Base-by-base conservation (phyloP, 2,113 vertebrate species). In the Passer montanus region DNA sequence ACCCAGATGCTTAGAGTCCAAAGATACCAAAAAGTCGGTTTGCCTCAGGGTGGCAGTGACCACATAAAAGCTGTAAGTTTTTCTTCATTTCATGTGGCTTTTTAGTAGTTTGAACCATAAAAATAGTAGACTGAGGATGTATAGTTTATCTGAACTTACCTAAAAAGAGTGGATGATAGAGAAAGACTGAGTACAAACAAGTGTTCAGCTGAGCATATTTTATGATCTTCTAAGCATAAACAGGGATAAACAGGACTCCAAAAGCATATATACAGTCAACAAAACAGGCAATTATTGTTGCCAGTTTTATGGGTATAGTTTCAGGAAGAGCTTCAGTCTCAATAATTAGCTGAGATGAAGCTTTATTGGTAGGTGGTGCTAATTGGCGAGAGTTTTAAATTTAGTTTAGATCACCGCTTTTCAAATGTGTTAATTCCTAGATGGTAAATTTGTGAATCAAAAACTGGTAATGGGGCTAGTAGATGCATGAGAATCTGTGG, bases 31-130 rank as follows among this genome's bases (percentile, higher is more conserved):
- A 96, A 95, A 59, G 76, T 55, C 84, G 84, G 87, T 96, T 97
- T 98, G 97, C 96, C 91, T 94, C 33, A 93, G 46, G 84, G 82
- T 95, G 62, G 55, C 73, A 77, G 74, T 92, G 69, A 96, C 97
- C 95, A 96, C 97, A 95, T 84, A 80, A 97, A 95, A 97, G 87
- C 47, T 92, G 47, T 91, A 93, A 80, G 49, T 69, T 95, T 97
- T 95, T 13, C 28, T 30, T 92, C 53, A 18, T 97, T 97, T 98
- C 78, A 95, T 97, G 97, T 98, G 97, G 88, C 41, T 95, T 97
- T 98, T 95, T 72, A 89, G 41, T 94, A 92, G 59, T 31, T 26
- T 96, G 74, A 73, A 96, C 84, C 94, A 93, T 93, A 94, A 95
- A 97, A 97, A 73, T 83, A 94, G 66, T 84, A 73, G 53, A 52